Conservation (phyloP, 2,113 vertebrate genomes). For the Galeopterus variegatus region DNA sequence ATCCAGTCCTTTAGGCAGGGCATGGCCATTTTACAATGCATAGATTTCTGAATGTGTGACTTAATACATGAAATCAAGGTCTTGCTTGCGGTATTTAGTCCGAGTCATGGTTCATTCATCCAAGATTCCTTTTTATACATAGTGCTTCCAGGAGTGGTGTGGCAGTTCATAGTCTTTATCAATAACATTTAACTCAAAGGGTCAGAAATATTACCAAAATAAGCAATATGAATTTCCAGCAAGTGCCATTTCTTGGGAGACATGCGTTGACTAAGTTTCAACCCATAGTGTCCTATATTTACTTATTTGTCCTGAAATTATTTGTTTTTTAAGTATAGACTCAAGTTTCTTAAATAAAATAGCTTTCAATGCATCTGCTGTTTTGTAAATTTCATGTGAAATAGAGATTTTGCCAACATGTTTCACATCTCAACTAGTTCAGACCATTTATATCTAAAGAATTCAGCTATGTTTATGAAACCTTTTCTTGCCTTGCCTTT, state of each 20-base stretch:
- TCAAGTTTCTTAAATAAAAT: conserved; percentile 28
- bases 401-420: neutral
- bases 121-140: neutral
- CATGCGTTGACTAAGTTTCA: neutral
- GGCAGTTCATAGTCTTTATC: neutral
- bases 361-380: neutral
- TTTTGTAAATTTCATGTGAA: conserved; percentile 39
- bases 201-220: neutral
- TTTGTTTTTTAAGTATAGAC: conserved; percentile 31
- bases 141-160: neutral
- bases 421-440: conserved; percentile 27
- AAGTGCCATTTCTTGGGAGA: conserved; percentile 13
- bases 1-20: neutral
- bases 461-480: conserved; percentile 45
- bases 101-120: neutral
- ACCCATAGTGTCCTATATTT: neutral
- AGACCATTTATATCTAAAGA: conserved; percentile 23
- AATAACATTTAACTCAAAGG: neutral
- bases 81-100: neutral
- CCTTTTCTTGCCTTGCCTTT: neutral
- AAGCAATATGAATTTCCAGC: conserved; percentile 19
- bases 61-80: neutral
- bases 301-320: conserved; percentile 4
- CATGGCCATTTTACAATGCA: conserved; percentile 19
- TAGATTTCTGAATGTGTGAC: neutral